Evolutionary conservation across 2,888 invertebrate species (phyloP).

Genomic region (Camptogramma bilineatum): DNA sequence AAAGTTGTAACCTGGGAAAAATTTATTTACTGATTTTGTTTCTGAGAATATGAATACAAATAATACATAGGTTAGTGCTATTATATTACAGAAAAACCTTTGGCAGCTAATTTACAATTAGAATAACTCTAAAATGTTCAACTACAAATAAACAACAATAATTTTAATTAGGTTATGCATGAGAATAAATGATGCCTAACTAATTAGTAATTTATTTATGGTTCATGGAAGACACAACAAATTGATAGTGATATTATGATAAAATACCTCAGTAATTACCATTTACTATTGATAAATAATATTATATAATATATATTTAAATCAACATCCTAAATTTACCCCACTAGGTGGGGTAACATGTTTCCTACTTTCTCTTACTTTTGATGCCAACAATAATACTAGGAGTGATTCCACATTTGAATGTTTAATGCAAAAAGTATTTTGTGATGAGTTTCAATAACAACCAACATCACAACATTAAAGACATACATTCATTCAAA

Average conservation of each 20-base stretch:
- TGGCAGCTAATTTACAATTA: slow-evolving; percentile 31
- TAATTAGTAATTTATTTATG: slow-evolving; percentile 50
- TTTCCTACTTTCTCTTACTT: background rate
- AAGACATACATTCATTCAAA: slow-evolving; percentile 37
- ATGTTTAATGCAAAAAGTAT: slow-evolving; percentile 18
- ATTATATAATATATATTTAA: background rate
- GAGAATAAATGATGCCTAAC: slow-evolving; percentile 46
- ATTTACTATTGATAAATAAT: slow-evolving; percentile 2
- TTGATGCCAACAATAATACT: slow-evolving; percentile 10
- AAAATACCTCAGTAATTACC: slow-evolving; percentile 22
- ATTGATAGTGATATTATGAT: slow-evolving; percentile 42
- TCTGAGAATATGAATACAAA: background rate
- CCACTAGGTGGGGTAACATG: too few relatives aligned
- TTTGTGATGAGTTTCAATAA: slow-evolving; percentile 26
- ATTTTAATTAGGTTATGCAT: slow-evolving; percentile 20
- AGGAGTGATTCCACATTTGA: slow-evolving; percentile 5
- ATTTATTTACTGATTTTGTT: background rate
- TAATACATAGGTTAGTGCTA: slow-evolving; percentile 4
- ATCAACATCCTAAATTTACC: background rate
- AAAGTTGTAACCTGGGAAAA: background rate
- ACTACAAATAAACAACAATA: slow-evolving; percentile 26
- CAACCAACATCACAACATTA: slow-evolving; percentile 31
- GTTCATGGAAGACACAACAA: slow-evolving; percentile 62
- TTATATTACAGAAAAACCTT: slow-evolving; percentile 30
- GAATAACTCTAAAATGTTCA: slow-evolving; percentile 7